A percentile compares a stretch with the other conserved stretches of the same genome.
Conservation (phyloP, 2,113 vertebrate genomes). For the Motacilla tschutschensis region DNA sequence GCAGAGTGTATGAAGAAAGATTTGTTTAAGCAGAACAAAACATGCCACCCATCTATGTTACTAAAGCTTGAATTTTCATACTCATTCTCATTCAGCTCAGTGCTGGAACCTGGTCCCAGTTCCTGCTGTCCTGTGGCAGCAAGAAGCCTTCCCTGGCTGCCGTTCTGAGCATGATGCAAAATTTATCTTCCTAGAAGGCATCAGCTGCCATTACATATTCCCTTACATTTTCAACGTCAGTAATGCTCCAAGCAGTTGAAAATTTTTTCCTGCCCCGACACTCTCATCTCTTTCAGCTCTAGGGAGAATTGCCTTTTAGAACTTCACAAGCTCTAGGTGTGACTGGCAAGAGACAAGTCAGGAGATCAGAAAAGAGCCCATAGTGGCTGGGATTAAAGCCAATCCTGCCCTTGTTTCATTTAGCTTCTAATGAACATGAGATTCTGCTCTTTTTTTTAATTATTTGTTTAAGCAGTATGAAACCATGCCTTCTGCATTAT, state of each 20-base stretch:
- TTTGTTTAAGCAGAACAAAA: neutral
- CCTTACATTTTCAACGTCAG: neutral
- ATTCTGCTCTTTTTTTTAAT: neutral
- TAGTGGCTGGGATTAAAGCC: neutral
- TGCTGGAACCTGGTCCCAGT: neutral
- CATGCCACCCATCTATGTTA: neutral
- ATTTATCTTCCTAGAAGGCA: neutral
- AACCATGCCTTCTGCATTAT: neutral
- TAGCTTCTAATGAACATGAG: neutral
- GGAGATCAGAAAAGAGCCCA: neutral
- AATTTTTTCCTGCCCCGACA: neutral
- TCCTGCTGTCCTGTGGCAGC: neutral
- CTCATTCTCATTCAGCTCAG: neutral
- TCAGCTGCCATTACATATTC: neutral
- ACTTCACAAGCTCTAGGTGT: neutral
- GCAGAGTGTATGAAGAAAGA: neutral
- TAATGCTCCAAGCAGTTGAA: neutral
- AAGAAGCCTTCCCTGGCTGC: fast-evolving
- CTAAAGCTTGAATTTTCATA: neutral
- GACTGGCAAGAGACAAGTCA: neutral
- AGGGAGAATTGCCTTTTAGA: neutral
- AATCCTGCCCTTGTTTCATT: neutral
- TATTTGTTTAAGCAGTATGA: neutral
- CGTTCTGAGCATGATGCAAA: fast-evolving
- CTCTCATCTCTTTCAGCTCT: neutral